Evolutionary conservation across 2,113 vertebrate genomes (phyloP).

Genomic region (Sander vitreus): DNA sequence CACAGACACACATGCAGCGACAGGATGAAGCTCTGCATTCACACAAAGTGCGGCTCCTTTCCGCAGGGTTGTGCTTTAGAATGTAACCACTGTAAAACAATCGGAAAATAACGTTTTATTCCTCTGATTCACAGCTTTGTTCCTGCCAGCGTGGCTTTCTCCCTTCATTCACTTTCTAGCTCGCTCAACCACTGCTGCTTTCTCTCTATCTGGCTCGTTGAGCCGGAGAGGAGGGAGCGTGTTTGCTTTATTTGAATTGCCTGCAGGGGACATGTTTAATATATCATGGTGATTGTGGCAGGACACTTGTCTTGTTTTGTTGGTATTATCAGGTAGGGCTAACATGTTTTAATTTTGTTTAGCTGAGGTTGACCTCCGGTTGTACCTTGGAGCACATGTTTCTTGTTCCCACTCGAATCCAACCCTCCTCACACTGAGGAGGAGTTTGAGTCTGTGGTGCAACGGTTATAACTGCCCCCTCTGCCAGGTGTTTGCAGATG

Average conservation of each 20-base stretch:
- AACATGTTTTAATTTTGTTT: not conserved
- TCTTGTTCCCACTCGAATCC: conserved; percentile 77
- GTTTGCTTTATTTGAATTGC: not conserved
- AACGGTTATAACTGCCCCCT: conserved; percentile 85
- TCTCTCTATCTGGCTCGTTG: too few species aligned
- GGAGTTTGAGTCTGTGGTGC: conserved; percentile 59
- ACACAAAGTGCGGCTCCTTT: too few species aligned
- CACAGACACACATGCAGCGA: too few species aligned
- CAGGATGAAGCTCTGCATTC: too few species aligned
- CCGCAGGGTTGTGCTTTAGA: too few species aligned
- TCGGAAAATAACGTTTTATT: too few species aligned
- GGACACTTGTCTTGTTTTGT: not conserved
- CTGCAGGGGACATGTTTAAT: not conserved
- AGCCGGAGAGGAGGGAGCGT: too few species aligned
- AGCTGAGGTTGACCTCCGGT: not conserved
- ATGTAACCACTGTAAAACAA: too few species aligned
- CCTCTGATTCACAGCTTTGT: too few species aligned
- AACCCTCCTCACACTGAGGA: conserved; percentile 75
- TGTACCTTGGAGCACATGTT: conserved; percentile 88
- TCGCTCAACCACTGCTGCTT: too few species aligned
- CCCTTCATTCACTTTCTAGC: too few species aligned
- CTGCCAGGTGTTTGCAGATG: conserved; percentile 91
- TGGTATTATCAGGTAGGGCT: not conserved
- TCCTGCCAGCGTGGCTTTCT: too few species aligned
- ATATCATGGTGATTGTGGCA: not conserved